Evolutionary conservation across 2,797 vertebrate genomes (phyloP), one percentile per base, ranked within the genome.

Genomic region (Pseudomugil tenellus): DNA sequence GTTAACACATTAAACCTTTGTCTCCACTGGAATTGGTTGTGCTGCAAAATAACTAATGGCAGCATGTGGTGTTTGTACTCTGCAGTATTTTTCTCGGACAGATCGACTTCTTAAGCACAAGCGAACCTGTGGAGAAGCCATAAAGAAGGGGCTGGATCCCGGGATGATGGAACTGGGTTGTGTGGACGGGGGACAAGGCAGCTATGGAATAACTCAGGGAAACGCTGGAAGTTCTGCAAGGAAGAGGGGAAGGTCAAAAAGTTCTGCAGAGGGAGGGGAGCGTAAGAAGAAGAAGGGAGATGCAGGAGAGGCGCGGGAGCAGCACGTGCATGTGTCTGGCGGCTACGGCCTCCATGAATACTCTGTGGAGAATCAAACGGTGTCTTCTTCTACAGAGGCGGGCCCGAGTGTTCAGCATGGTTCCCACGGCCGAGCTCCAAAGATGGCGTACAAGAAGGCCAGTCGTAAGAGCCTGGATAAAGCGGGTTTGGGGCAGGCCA

Each of bases 61-160:
- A 49, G 48, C 21, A 28, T 59, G 29, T 72, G 34, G 1, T 77
- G 29, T 85, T 71, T 79, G 6, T 76, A 28, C 41, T 10, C 26
- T 35, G 13, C 82, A 99, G 98, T 98, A 96, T 96, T 99, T 99
- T 94, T 99, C 98, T 25, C 95, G 98, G 91, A 99, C 98, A 49
- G 98, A 99, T 91, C 94, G 97, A 91, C 94, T 99, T 91, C 93
- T 99, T 89, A 99, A 99, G 95, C 98, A 99, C 97, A 97, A 97
- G 90, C 95, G 98, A 92, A 98, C 97, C 1, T 99, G 98, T 80
- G 97, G 96, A 76, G 98, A 99, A 90, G 95, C 94, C 93, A 93
- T 95, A 87, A 96, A 94, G 87, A 98, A 96, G 92, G 95, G 94
- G 73, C 90, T 95, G 86, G 96, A 97, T 76, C 94, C 95, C 0